These are phyloP conservation scores for Aurelia sp. DNA, from an alignment of 30 jellyfish, hydroid and myxozoan species.

Conservation along the genomic window DNA sequence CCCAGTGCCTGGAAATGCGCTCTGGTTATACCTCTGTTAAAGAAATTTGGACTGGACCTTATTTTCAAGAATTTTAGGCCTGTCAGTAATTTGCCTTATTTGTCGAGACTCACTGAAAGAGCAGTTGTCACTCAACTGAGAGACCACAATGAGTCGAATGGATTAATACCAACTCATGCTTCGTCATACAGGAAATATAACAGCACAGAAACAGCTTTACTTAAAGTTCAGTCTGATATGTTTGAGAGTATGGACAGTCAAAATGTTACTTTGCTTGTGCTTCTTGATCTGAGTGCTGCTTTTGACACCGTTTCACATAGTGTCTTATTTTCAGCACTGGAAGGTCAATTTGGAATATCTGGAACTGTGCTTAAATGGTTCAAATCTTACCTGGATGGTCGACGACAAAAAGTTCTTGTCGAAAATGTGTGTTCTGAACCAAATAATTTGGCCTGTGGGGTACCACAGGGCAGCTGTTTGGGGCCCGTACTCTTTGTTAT, in stretches of 20 bases:
- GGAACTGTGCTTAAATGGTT: slow-evolving; percentile 47
- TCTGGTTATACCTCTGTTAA: slow-evolving; percentile 19
- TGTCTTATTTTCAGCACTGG: background rate
- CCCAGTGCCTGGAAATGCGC: slow-evolving; percentile 62
- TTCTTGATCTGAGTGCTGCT: too few species aligned
- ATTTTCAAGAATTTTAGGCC: slow-evolving; percentile 50
- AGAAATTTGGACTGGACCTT: slow-evolving; percentile 49
- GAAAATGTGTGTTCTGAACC: background rate
- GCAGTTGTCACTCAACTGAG: slow-evolving; percentile 15
- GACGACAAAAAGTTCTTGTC: slow-evolving; percentile 16
- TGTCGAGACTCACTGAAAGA: slow-evolving; percentile 53
- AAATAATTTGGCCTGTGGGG: too few species aligned
- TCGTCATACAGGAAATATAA: slow-evolving; percentile 44
- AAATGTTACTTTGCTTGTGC: too few species aligned
- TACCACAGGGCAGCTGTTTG: background rate
- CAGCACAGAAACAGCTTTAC: slow-evolving; percentile 69
- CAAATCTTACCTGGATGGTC: slow-evolving; percentile 36
- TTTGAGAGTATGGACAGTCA: background rate
- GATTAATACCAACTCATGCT: slow-evolving; percentile 9
- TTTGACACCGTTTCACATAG: slow-evolving; percentile 41
- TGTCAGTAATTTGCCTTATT: slow-evolving; percentile 50
- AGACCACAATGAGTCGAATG: slow-evolving; percentile 32
- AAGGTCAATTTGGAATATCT: slow-evolving; percentile 24
- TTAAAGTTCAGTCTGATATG: slow-evolving; percentile 31
- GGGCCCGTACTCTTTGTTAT: slow-evolving; percentile 24